A percentile compares a stretch with the other conserved stretches of the same genome.
phyloP scores from a whole-genome alignment of 2,888 invertebrate genomes.

The Podabrus alpinus region DNA sequence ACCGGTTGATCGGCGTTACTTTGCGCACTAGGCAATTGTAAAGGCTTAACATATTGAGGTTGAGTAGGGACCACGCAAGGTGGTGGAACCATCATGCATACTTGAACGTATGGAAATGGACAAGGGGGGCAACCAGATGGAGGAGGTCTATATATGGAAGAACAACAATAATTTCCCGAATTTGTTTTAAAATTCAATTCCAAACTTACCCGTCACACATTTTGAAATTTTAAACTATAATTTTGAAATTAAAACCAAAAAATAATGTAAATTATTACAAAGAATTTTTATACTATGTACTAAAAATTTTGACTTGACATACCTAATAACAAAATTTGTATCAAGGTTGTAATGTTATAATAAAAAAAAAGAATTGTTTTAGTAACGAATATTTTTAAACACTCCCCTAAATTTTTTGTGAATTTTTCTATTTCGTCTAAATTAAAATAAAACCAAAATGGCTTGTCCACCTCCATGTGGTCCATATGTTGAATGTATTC shows the following conservation, averaged over 20 bases:
- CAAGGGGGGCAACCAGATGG: slow-evolving; percentile 10
- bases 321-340: neutral
- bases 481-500: neutral
- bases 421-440: neutral
- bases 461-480: neutral
- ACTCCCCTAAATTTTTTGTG: neutral
- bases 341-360: neutral
- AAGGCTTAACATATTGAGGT: slow-evolving; percentile 47
- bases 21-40: slow-evolving; percentile 39
- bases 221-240: neutral
- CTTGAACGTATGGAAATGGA: slow-evolving; percentile 39
- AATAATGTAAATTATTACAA: neutral
- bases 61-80: slow-evolving; percentile 44
- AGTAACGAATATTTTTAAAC: neutral
- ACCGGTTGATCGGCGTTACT: neutral
- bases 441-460: neutral
- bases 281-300: neutral
- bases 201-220: slow-evolving; percentile 20
- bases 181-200: slow-evolving; percentile 31
- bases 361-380: neutral
- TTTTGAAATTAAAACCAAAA: slow-evolving; percentile 4
- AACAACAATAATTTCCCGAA: slow-evolving; percentile 22
- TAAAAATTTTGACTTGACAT: neutral
- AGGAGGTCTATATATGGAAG: slow-evolving; percentile 6
- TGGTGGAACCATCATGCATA: slow-evolving; percentile 45